Evolutionary conservation across 2,888 invertebrate species (phyloP).

Genomic region (Crematogaster levior): DNA sequence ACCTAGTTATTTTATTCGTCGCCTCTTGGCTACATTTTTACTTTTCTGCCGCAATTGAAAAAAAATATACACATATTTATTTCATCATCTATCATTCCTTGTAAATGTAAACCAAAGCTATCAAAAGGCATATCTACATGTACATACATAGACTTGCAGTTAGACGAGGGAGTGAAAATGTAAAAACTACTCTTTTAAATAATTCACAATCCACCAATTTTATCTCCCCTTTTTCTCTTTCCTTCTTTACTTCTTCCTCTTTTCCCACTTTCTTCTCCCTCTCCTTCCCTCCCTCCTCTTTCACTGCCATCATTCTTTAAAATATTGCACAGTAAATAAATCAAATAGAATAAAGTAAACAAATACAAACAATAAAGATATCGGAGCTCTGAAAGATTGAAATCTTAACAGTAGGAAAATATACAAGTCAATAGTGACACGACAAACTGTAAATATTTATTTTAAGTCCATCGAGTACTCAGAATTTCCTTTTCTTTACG

Average conservation of each 20-base stretch:
- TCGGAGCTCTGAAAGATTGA: conserved; percentile 9
- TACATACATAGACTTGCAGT: neutral
- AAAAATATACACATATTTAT: conserved; percentile 4
- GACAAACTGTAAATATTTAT: conserved; percentile 2
- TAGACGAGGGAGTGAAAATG: neutral
- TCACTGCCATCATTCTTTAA: neutral
- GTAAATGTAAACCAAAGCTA: conserved; percentile 18
- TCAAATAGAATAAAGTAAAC: conserved; percentile 52
- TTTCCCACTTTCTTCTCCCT: too few relatives aligned
- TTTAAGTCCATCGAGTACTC: neutral
- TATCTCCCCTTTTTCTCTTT: neutral
- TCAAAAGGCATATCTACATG: neutral
- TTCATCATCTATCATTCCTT: neutral
- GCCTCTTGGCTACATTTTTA: conserved; percentile 18
- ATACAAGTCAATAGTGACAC: neutral
- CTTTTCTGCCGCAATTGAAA: neutral
- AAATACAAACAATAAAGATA: conserved; percentile 18
- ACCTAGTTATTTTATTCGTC: conserved; percentile 66
- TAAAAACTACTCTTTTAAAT: too few relatives aligned
- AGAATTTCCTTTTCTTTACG: neutral
- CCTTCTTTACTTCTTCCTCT: too few relatives aligned
- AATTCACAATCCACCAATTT: too few relatives aligned
- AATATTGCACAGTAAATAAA: conserved; percentile 36
- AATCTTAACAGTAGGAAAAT: conserved; percentile 6
- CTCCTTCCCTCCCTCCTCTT: neutral